Evolutionary conservation across 2,113 vertebrate species (phyloP).

Genomic region (Chamaetylas fuelleborni): DNA sequence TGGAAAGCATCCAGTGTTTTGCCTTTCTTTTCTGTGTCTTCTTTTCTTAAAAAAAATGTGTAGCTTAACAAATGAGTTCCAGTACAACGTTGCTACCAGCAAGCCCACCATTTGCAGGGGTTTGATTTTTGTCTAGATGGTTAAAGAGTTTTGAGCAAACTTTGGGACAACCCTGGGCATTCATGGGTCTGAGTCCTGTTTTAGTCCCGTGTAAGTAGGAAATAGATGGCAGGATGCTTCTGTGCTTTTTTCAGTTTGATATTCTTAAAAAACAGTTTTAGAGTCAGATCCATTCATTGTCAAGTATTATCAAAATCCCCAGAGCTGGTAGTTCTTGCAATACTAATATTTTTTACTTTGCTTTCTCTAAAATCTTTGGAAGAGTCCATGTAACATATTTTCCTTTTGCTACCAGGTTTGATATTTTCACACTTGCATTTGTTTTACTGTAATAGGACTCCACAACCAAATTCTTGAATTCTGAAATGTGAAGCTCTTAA

Average conservation of each 20-base stretch:
- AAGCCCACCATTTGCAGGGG: slow-evolving; percentile 52
- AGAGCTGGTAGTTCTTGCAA: not conserved
- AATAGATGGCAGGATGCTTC: not conserved
- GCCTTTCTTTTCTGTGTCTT: slow-evolving; percentile 43
- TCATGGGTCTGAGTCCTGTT: not conserved
- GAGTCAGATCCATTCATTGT: not conserved
- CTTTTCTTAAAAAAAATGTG: slow-evolving; percentile 35
- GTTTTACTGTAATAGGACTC: not conserved
- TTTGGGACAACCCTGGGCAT: not conserved
- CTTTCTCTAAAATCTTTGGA: not conserved
- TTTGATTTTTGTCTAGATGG: slow-evolving; percentile 48
- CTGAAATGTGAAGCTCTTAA: not conserved
- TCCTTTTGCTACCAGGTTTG: not conserved
- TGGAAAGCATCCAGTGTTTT: slow-evolving; percentile 76
- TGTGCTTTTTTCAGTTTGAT: not conserved
- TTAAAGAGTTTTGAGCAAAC: not conserved
- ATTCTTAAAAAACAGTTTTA: not conserved
- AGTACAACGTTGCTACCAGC: slow-evolving; percentile 48
- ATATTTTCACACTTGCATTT: not conserved
- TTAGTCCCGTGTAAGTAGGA: not conserved
- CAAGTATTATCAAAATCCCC: not conserved
- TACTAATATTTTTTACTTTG: not conserved
- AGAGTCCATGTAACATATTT: not conserved
- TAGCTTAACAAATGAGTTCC: slow-evolving; percentile 56
- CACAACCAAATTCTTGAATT: not conserved